Percentiles rank a stretch among this genome's conserved stretches.
Conservation (phyloP, 2,888 invertebrate species). For the Phyto melanocephala region DNA sequence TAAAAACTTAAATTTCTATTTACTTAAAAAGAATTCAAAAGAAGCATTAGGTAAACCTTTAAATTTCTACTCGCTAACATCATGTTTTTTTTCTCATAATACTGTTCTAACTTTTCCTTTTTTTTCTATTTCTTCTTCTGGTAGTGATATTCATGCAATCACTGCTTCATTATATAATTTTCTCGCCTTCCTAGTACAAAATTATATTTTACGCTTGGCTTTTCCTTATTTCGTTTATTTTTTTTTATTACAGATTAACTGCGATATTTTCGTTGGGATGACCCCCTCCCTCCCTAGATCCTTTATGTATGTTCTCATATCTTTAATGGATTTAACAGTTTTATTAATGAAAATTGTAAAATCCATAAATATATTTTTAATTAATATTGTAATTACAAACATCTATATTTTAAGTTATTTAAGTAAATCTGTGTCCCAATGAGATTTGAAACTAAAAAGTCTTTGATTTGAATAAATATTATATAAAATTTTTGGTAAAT, state of each 20-base stretch:
- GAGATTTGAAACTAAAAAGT: too few relatives aligned
- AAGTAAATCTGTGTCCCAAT: too few relatives aligned
- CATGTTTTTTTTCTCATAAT: too few relatives aligned
- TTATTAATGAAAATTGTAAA: too few relatives aligned
- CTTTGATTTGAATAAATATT: too few relatives aligned
- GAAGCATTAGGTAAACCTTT: neutral
- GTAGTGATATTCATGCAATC: neutral
- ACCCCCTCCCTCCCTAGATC: slow-evolving; percentile 16
- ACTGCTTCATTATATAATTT: slow-evolving; percentile 18
- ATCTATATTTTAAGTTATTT: too few relatives aligned
- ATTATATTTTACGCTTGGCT: slow-evolving; percentile 1
- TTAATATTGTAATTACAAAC: too few relatives aligned
- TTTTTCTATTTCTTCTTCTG: neutral
- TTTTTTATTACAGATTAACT: slow-evolving; percentile 70
- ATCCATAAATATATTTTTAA: too few relatives aligned
- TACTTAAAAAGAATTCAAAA: neutral
- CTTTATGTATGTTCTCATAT: neutral
- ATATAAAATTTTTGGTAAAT: too few relatives aligned
- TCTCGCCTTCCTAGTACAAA: slow-evolving; percentile 2
- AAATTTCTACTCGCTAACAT: too few relatives aligned
- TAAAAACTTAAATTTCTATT: neutral
- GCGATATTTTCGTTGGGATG: slow-evolving; percentile 69
- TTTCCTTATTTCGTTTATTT: slow-evolving; percentile 30
- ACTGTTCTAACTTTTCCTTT: neutral
- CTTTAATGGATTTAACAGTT: neutral